phyloP scores from a whole-genome alignment of 1,140 invertebrate species.

The Drosophila kepulauana region DNA sequence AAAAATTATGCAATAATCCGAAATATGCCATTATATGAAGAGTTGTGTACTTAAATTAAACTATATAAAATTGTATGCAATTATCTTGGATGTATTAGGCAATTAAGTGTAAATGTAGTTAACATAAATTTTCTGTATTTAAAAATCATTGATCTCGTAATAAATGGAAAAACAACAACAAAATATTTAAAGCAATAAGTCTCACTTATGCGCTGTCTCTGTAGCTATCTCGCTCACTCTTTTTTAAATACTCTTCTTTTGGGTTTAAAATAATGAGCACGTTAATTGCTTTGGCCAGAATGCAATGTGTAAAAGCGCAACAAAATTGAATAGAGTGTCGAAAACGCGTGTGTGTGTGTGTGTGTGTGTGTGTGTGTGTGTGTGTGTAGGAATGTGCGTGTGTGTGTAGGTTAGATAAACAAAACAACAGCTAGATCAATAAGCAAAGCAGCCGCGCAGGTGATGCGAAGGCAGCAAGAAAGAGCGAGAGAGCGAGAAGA shows the following conservation, averaged over 20 bases:
- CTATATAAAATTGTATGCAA: too few relatives aligned
- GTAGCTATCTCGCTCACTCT: not conserved
- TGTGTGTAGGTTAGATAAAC: conserved; percentile 58
- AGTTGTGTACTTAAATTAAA: too few relatives aligned
- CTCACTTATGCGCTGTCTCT: too few relatives aligned
- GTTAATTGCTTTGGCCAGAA: not conserved
- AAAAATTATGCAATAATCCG: too few relatives aligned
- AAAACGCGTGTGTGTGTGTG: conserved; percentile 43
- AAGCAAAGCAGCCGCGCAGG: conserved; percentile 40
- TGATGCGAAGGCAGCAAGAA: conserved; percentile 41
- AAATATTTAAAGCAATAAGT: too few relatives aligned
- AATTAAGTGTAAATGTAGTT: too few relatives aligned
- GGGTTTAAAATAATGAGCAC: conserved; percentile 1
- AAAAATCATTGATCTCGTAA: too few relatives aligned
- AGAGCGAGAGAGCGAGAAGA: not conserved
- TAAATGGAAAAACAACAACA: too few relatives aligned
- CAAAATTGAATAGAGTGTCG: conserved; percentile 43
- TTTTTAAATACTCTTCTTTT: not conserved
- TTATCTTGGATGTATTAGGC: too few relatives aligned
- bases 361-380: conserved; percentile 33
- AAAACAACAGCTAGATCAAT: conserved; percentile 58
- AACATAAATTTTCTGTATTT: too few relatives aligned
- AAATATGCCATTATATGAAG: too few relatives aligned
- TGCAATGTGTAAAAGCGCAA: conserved; percentile 15
- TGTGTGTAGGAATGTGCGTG: conserved; percentile 21